Conservation (phyloP, 1,140 invertebrate genomes). For the Cydia pomonella region DNA sequence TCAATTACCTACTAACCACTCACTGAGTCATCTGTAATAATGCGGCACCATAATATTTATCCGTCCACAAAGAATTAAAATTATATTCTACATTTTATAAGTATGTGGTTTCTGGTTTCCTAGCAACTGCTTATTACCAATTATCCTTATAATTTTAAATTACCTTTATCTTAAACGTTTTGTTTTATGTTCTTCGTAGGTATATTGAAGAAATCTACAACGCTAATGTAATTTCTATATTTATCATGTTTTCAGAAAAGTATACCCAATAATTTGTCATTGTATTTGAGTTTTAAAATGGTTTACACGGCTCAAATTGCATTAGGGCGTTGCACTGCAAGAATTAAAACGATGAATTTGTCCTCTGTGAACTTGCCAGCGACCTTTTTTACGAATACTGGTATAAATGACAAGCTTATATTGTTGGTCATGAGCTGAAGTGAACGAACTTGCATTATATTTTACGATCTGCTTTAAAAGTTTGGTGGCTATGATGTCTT, state of each 20-base stretch:
- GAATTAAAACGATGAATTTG: slow-evolving; percentile 19
- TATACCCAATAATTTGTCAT: not conserved
- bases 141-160: slow-evolving; percentile 8
- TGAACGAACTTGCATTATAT: slow-evolving; percentile 3
- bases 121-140: slow-evolving; percentile 8
- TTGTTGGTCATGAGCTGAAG: not conserved
- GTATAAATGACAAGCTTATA: slow-evolving; percentile 8
- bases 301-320: not conserved
- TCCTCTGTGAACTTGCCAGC: slow-evolving; percentile 15
- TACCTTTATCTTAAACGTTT: not conserved
- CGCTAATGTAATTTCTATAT: no score
- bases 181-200: no score
- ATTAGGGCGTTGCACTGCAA: slow-evolving; percentile 26
- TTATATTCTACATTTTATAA: not conserved
- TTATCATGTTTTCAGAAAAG: no score
- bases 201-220: no score
- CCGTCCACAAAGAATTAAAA: not conserved
- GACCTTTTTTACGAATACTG: slow-evolving; percentile 25
- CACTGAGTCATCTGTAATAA: not conserved
- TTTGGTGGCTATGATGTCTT: not conserved
- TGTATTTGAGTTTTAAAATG: not conserved
- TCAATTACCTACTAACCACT: not conserved
- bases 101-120: not conserved
- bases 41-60: not conserved
- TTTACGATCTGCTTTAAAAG: not conserved